Conservation (phyloP, 2,888 invertebrate species). For the Emesis russula region DNA sequence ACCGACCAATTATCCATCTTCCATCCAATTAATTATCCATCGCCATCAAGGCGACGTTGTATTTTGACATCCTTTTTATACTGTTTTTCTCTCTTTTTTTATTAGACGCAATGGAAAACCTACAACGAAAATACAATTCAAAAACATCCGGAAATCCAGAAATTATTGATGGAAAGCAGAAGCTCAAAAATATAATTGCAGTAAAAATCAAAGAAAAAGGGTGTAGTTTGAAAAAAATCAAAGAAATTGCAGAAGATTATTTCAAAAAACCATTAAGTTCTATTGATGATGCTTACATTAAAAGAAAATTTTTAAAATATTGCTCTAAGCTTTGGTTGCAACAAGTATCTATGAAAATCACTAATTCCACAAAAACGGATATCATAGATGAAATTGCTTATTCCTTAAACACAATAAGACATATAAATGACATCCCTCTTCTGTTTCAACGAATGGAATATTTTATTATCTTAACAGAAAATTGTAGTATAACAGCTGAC, state of each 20-base stretch:
- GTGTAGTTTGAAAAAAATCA: background rate
- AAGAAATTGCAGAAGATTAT: background rate
- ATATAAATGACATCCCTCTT: background rate
- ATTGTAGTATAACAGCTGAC: background rate
- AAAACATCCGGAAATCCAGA: background rate
- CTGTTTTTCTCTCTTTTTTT: background rate
- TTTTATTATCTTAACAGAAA: conserved; percentile 2
- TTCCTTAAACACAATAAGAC: background rate
- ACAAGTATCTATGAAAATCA: background rate
- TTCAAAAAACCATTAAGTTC: background rate
- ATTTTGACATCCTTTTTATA: background rate
- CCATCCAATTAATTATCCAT: too few species aligned
- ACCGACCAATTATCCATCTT: too few species aligned
- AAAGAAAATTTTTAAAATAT: conserved; percentile 8
- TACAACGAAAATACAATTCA: background rate
- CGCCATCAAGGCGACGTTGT: too few species aligned
- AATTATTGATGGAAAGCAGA: background rate
- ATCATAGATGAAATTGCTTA: background rate
- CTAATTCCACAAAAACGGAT: background rate
- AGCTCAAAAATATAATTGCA: background rate
- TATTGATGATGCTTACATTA: conserved; percentile 7
- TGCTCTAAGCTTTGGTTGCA: background rate
- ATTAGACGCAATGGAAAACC: background rate
- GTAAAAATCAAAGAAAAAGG: background rate
- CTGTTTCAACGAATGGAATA: background rate